phyloP scores from a whole-genome alignment of 2,113 vertebrate species.

The Trematocara variabile region DNA sequence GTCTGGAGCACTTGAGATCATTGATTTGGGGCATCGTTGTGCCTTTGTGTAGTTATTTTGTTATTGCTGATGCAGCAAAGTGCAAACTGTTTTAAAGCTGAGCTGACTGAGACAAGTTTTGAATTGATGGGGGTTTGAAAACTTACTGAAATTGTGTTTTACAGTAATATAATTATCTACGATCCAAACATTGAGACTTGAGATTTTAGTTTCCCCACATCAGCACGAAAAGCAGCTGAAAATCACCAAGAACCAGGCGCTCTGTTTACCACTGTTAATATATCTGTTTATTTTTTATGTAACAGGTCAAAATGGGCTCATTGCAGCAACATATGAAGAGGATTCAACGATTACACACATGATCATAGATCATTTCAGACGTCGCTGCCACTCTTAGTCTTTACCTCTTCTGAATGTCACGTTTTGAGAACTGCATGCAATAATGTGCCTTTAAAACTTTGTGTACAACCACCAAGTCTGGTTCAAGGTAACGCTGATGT shows the following conservation, averaged over 20 bases:
- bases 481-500: conserved; percentile 65
- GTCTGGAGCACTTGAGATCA: not conserved
- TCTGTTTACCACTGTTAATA: not conserved
- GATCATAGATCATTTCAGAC: not conserved
- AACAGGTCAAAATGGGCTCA: not conserved
- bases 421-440: not conserved
- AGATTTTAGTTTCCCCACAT: not conserved
- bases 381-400: not conserved
- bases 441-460: not conserved
- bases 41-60: not conserved
- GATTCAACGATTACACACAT: not conserved
- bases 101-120: not conserved
- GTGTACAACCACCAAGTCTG: not conserved
- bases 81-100: not conserved
- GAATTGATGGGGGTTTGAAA: not conserved
- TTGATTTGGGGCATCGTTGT: not conserved
- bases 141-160: not conserved
- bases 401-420: not conserved
- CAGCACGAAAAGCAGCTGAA: not conserved
- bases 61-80: not conserved
- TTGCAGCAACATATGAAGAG: not conserved
- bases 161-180: not conserved
- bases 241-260: not conserved
- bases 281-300: not conserved
- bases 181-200: not conserved